Evolutionary conservation across 2,888 invertebrate genomes (phyloP).

Genomic region (Ochropleura plecta): DNA sequence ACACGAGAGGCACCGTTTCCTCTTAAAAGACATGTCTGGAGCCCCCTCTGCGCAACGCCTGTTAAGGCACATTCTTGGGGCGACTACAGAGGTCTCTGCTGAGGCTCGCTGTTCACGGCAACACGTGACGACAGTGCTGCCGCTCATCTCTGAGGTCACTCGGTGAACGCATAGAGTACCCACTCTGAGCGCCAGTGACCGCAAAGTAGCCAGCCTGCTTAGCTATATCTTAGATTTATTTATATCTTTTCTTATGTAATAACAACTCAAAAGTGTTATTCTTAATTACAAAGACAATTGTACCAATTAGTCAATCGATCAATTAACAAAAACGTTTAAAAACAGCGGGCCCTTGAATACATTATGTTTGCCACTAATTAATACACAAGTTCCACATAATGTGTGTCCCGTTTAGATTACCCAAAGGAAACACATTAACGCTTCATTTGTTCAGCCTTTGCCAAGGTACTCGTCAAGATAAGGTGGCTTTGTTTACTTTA

Average conservation of each 20-base stretch:
- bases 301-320: background rate
- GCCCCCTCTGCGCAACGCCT: no score
- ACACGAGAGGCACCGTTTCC: no score
- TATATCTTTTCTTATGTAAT: background rate
- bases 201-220: no score
- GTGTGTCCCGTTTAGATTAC: conserved; percentile 52
- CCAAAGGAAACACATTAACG: conserved; percentile 31
- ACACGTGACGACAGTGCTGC: no score
- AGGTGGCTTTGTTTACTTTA: conserved; percentile 15
- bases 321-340: background rate
- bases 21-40: no score
- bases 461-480: conserved; percentile 46
- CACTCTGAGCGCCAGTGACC: no score
- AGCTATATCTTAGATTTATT: background rate
- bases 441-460: conserved; percentile 21
- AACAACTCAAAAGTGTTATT: background rate
- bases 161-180: no score
- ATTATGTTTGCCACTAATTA: conserved; percentile 15
- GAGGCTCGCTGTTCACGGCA: no score
- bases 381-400: conserved; percentile 9
- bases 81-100: no score
- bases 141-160: no score
- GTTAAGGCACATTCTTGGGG: no score
- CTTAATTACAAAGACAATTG: background rate
- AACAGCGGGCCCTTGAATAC: background rate